Conservation (phyloP, 1,140 invertebrate genomes). For the Panagrolaimus sp. region DNA sequence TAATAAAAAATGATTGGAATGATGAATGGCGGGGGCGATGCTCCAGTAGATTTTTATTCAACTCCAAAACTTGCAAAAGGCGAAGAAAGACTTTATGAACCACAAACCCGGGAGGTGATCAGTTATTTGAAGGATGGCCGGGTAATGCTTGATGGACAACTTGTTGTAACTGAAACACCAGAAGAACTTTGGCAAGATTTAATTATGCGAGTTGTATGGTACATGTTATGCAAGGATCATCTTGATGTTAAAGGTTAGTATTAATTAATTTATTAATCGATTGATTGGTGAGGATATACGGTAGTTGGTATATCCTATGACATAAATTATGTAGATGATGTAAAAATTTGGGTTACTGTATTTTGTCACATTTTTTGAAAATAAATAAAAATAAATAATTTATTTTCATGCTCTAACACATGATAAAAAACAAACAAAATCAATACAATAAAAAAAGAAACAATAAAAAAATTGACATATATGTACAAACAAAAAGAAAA, state of each 20-base stretch:
- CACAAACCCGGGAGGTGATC: neutral
- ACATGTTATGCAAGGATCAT: slow-evolving; percentile 14
- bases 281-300: too few relatives aligned
- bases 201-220: slow-evolving; percentile 16
- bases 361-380: too few relatives aligned
- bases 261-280: neutral
- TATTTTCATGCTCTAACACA: too few relatives aligned
- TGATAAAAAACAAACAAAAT: too few relatives aligned
- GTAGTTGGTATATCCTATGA: too few relatives aligned
- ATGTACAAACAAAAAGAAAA: too few relatives aligned
- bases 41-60: slow-evolving; percentile 8
- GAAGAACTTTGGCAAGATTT: slow-evolving; percentile 14
- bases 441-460: too few relatives aligned
- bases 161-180: slow-evolving; percentile 9
- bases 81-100: neutral
- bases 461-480: too few relatives aligned
- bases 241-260: neutral
- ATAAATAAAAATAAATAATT: too few relatives aligned
- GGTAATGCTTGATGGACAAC: slow-evolving; percentile 11
- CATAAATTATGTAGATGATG: too few relatives aligned
- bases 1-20: slow-evolving; percentile 9
- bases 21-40: slow-evolving; percentile 14
- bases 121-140: neutral
- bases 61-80: neutral
- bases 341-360: too few relatives aligned